These are phyloP conservation scores for Euplexia lucipara DNA, from an alignment of 2,888 invertebrate species.

Conservation along the genomic window DNA sequence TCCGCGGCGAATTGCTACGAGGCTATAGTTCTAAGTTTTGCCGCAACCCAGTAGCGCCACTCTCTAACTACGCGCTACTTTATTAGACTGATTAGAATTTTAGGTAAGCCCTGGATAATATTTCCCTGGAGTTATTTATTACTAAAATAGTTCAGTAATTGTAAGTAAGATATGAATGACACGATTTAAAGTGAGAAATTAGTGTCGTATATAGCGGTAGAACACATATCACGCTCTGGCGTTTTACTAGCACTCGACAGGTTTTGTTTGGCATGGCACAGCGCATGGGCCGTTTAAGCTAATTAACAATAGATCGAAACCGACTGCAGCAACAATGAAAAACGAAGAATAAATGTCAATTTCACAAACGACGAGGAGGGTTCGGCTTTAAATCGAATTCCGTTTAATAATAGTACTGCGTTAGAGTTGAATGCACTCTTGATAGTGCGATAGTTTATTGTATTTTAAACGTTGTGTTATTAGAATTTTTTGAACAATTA, in stretches of 20 bases:
- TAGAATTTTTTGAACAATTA: slow-evolving; percentile 70
- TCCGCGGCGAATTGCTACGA: slow-evolving; percentile 30
- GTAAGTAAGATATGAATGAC: slow-evolving; percentile 7
- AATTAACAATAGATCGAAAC: slow-evolving; percentile 90
- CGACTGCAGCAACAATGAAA: slow-evolving; percentile 90
- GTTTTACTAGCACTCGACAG: slow-evolving; percentile 58
- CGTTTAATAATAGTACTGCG: slow-evolving; percentile 90
- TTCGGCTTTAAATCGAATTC: slow-evolving; percentile 90
- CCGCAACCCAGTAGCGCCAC: slow-evolving; percentile 74
- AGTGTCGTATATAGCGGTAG: slow-evolving; percentile 52
- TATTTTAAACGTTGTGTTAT: slow-evolving; percentile 76
- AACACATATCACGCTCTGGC: slow-evolving; percentile 46
- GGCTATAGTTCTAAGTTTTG: slow-evolving; percentile 71
- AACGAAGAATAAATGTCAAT: slow-evolving; percentile 91
- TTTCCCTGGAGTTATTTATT: background rate
- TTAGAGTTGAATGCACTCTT: slow-evolving; percentile 90
- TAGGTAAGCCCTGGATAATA: background rate
- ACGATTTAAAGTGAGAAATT: slow-evolving; percentile 19
- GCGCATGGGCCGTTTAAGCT: slow-evolving; percentile 89
- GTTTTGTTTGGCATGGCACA: slow-evolving; percentile 78
- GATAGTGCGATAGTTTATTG: slow-evolving; percentile 88
- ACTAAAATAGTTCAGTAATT: background rate
- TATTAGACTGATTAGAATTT: slow-evolving; percentile 2
- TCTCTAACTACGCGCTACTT: slow-evolving; percentile 9
- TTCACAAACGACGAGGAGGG: slow-evolving; percentile 91